These are phyloP conservation scores for Echiichthys vipera DNA, from an alignment of 2,797 vertebrate species.

Conservation along the genomic window DNA sequence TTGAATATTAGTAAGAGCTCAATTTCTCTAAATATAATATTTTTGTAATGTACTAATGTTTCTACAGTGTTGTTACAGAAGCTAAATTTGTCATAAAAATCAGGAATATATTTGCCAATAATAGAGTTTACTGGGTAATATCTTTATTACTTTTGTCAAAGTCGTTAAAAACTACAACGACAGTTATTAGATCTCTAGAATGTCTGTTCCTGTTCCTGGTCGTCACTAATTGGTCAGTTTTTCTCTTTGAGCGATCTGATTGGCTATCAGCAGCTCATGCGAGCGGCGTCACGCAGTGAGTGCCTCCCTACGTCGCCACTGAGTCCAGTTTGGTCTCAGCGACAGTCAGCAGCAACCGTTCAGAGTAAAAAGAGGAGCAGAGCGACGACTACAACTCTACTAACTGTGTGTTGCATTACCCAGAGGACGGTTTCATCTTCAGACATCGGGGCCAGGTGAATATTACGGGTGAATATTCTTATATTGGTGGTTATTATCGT, in stretches of 20 bases:
- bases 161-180: slow-evolving; percentile 68
- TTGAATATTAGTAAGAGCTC: no score
- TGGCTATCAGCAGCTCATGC: slow-evolving; percentile 67
- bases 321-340: slow-evolving; percentile 51
- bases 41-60: no score
- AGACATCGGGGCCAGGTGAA: slow-evolving; percentile 54
- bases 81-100: no score
- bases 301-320: slow-evolving; percentile 33
- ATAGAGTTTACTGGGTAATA: no score
- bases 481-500: background rate
- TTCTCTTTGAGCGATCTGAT: slow-evolving; percentile 35
- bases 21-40: no score
- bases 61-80: no score
- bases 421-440: slow-evolving; percentile 15
- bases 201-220: slow-evolving; percentile 54
- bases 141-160: background rate
- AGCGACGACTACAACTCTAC: slow-evolving; percentile 23
- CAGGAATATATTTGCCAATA: no score
- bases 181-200: background rate
- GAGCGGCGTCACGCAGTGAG: slow-evolving; percentile 57
- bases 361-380: slow-evolving; percentile 30
- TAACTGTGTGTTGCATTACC: slow-evolving; percentile 14
- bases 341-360: slow-evolving; percentile 14
- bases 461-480: background rate
- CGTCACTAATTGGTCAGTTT: slow-evolving; percentile 34